A percentile compares a stretch with the other conserved stretches of the same genome.
phyloP scores from a whole-genome alignment of 2,888 invertebrate genomes.

The Macaria notata region DNA sequence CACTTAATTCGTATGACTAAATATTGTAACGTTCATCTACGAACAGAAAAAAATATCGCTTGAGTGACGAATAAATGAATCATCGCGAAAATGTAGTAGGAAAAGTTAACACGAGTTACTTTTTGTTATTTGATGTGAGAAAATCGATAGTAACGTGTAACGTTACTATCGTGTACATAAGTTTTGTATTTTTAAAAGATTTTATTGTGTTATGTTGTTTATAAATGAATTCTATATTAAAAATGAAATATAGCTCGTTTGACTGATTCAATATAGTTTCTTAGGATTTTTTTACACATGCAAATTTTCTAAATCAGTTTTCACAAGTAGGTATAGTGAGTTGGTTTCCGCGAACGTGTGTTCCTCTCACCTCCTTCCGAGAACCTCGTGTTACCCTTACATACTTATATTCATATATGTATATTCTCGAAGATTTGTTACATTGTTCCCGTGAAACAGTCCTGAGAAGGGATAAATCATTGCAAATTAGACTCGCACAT shows the following conservation, averaged over 20 bases:
- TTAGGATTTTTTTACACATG: conserved; percentile 13
- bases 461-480: conserved; percentile 40
- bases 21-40: conserved; percentile 11
- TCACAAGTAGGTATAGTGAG: conserved; percentile 29
- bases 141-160: too few relatives aligned
- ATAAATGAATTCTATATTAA: too few relatives aligned
- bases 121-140: too few relatives aligned
- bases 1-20: conserved; percentile 17
- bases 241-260: too few relatives aligned
- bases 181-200: too few relatives aligned
- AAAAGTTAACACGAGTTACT: too few relatives aligned
- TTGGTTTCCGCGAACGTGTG: conserved; percentile 35
- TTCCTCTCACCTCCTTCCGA: conserved; percentile 36
- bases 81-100: conserved; percentile 5
- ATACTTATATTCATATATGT: conserved; percentile 12
- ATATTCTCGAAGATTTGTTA: conserved; percentile 30
- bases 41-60: conserved; percentile 10
- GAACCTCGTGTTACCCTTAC: conserved; percentile 29
- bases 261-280: not conserved
- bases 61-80: conserved; percentile 19
- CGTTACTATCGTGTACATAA: too few relatives aligned
- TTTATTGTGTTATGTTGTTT: too few relatives aligned
- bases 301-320: conserved; percentile 15
- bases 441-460: conserved; percentile 32
- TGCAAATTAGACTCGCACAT: conserved; percentile 35